phyloP scores from a whole-genome alignment of 2,113 vertebrate species.

The Coreoperca whiteheadi region DNA sequence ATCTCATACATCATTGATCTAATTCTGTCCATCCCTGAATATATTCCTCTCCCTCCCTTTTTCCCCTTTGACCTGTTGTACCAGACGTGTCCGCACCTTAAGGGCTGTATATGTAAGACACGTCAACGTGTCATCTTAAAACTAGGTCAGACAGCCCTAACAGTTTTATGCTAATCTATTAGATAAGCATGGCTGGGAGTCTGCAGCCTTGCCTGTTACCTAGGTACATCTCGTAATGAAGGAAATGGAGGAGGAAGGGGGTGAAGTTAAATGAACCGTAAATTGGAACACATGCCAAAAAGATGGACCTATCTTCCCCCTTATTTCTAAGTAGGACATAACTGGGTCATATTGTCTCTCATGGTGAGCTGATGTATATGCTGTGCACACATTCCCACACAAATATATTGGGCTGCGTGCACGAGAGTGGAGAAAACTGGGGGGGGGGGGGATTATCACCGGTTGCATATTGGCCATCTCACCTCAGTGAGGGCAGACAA shows the following conservation, averaged over 20 bases:
- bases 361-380: slow-evolving; percentile 11
- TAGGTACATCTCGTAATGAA: neutral
- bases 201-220: slow-evolving; percentile 12
- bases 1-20: slow-evolving; percentile 31
- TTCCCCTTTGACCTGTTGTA: slow-evolving; percentile 14
- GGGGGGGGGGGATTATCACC: neutral
- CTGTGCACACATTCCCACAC: neutral
- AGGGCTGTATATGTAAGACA: slow-evolving; percentile 13
- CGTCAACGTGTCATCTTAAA: slow-evolving; percentile 40
- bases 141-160: slow-evolving; percentile 60
- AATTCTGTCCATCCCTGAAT: slow-evolving; percentile 45
- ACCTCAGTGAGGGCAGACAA: slow-evolving; percentile 62
- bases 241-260: neutral
- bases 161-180: slow-evolving; percentile 62
- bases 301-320: neutral
- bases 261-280: slow-evolving; percentile 15
- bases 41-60: neutral
- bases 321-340: slow-evolving; percentile 40
- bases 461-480: slow-evolving; percentile 21
- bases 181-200: slow-evolving; percentile 25
- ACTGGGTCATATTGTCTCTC: slow-evolving; percentile 37
- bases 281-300: slow-evolving; percentile 32
- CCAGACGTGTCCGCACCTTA: slow-evolving; percentile 15
- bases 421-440: neutral
- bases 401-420: neutral